Evolutionary conservation across 64 coral and sea anemone genomes (phyloP).

Genomic region (Acropora yongei): DNA sequence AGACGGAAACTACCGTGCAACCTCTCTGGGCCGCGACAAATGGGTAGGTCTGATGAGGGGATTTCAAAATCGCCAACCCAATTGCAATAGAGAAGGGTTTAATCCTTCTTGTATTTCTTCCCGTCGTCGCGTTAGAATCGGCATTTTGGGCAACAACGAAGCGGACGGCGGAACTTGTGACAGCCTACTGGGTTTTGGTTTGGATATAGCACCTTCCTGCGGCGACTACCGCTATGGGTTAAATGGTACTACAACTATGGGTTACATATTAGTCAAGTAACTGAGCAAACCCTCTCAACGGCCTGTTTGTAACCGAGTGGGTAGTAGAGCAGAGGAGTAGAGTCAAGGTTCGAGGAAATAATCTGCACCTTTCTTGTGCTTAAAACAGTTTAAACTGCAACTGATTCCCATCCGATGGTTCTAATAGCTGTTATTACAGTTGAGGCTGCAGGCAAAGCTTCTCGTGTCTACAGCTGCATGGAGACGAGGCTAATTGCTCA

Average conservation of each 20-base stretch:
- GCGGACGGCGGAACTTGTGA: not conserved
- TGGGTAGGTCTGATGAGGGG: conserved; percentile 49
- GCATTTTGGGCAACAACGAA: not conserved
- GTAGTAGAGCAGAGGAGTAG: too few species aligned
- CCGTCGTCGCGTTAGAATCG: not conserved
- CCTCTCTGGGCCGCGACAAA: not conserved
- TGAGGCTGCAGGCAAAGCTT: too few species aligned
- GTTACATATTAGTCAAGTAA: not conserved
- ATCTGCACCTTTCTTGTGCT: too few species aligned
- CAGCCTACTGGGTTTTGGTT: not conserved
- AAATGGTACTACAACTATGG: not conserved
- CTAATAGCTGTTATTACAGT: too few species aligned
- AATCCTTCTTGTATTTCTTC: not conserved
- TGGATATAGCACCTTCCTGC: not conserved
- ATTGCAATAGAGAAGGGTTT: not conserved
- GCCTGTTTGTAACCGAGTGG: not conserved
- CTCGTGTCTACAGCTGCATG: too few species aligned
- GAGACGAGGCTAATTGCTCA: too few species aligned
- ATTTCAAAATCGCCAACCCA: not conserved
- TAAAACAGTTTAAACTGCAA: too few species aligned
- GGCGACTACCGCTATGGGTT: not conserved
- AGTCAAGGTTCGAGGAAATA: too few species aligned
- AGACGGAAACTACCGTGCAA: not conserved
- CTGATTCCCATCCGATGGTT: too few species aligned
- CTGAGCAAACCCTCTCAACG: too few species aligned